These are phyloP conservation scores for Pseudobourletiella spinata DNA, from an alignment of 1,140 invertebrate genomes.

Conservation along the genomic window DNA sequence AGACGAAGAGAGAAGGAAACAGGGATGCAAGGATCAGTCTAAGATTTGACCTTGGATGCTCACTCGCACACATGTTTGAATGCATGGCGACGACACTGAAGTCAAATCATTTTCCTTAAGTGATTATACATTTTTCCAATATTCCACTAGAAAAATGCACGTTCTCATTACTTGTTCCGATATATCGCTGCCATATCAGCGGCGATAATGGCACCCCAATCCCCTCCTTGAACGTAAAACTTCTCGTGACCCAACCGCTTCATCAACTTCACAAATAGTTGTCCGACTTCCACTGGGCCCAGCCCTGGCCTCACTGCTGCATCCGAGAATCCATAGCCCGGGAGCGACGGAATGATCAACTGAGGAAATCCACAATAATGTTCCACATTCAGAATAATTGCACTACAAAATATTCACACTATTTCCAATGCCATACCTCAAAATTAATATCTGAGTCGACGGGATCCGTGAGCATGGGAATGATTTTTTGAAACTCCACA, in stretches of 20 bases:
- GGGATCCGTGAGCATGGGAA: constrained; percentile 51
- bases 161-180: constrained; percentile 39
- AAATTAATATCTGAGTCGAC: constrained; percentile 56
- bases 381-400: not conserved
- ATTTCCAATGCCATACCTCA: constrained; percentile 44
- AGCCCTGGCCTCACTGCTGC: constrained; percentile 54
- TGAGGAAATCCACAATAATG: constrained; percentile 33
- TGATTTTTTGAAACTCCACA: constrained; percentile 46
- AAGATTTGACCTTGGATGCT: constrained; percentile 26
- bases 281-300: constrained; percentile 44
- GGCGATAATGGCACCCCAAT: constrained; percentile 39
- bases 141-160: too few relatives aligned
- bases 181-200: constrained; percentile 41
- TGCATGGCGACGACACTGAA: constrained; percentile 41
- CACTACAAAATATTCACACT: constrained; percentile 55
- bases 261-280: constrained; percentile 48
- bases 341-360: constrained; percentile 60
- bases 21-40: constrained; percentile 31
- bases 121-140: not conserved
- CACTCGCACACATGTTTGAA: constrained; percentile 39
- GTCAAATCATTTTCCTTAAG: constrained; percentile 7
- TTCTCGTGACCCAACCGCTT: constrained; percentile 42
- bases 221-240: constrained; percentile 48
- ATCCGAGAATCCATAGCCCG: constrained; percentile 77
- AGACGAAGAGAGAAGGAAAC: constrained; percentile 27